Evolutionary conservation across 2,888 invertebrate genomes (phyloP), one percentile per base, ranked within the genome.

Genomic region (Lasioglossum vierecki): DNA sequence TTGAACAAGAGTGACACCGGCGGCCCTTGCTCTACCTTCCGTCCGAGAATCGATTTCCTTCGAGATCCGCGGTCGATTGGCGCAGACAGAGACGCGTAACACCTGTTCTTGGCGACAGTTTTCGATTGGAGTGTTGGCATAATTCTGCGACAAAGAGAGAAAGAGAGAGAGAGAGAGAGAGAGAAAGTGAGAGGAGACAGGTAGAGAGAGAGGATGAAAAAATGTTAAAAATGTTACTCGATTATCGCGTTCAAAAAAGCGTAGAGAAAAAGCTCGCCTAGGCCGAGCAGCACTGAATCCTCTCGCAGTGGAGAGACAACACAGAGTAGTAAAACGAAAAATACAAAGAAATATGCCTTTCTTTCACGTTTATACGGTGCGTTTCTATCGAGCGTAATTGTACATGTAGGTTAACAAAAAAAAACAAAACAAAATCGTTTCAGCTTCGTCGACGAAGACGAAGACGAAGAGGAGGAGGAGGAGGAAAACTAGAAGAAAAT

Each of bases 1-100:
- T 63, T 39, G 80, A 82, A 74, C 22, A 46, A 70, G 74, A 82
- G 70, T 73, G 39, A 68, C 35, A 85, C 88, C 89, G 86, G 78
- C 87, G 87, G 82, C 86, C 77, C 82, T 89, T 85, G 91, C 91
- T 91, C 89, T 89, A 82, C 86, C 87, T 85, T 90, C 89, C 85
- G 89, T 90, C 83, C 83, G 87, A 81, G 80, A 82, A 83, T 72
- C 82, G 81, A 83, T 83, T 81, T 83, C 60, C 46, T 66, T 30
- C 63, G 63, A 63, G 63, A 63, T 30, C 77, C 85, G 53, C 75
- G 78, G 66, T 85, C 80, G 84, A 80, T 71, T 46, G 18, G 35
- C 44, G 66, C 57, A 86, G 76, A 4, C 41, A 80, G 68, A 80
- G 68, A 79, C 87, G 83, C 79, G 87, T 87, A 87, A 86, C 86